Percentiles rank a stretch among this genome's conserved stretches.
Evolutionary conservation across 64 coral and sea anemone genomes (phyloP).

Genomic region (Montipora sp.): DNA sequence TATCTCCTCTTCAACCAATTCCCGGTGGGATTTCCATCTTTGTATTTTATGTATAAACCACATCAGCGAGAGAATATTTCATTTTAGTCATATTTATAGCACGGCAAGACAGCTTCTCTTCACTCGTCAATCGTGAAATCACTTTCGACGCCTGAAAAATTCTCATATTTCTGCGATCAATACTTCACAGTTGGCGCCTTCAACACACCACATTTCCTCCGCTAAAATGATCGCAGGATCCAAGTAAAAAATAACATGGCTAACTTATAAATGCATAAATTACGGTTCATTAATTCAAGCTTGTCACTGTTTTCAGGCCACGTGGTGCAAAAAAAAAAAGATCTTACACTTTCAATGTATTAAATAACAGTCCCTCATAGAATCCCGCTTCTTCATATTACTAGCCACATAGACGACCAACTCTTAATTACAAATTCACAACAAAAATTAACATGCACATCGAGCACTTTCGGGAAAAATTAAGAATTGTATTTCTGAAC

Average conservation of each 20-base stretch:
- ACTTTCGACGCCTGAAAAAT: neutral
- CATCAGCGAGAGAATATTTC: neutral
- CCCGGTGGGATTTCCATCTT: neutral
- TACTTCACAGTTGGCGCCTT: neutral
- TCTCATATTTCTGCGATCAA: neutral
- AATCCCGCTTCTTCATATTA: neutral
- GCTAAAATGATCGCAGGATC: neutral
- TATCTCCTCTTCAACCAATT: neutral
- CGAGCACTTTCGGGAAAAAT: neutral
- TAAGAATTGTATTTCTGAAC: too few species aligned
- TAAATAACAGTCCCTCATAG: neutral
- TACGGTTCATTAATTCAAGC: constrained; percentile 50
- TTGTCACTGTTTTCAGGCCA: constrained; percentile 19
- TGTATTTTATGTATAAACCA: neutral
- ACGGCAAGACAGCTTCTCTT: neutral
- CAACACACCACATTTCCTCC: constrained; percentile 23
- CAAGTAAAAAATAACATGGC: constrained; percentile 18
- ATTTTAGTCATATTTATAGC: neutral
- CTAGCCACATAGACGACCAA: neutral
- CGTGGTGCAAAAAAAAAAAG: neutral
- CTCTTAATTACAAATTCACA: neutral
- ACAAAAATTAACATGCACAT: neutral
- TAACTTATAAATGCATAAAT: neutral
- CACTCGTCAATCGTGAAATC: neutral
- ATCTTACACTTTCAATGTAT: neutral